A percentile compares a stretch with the other conserved stretches of the same genome.
These are phyloP conservation scores for Rhipidura dahli DNA, from an alignment of 2,113 vertebrate genomes.

Conservation along the genomic window DNA sequence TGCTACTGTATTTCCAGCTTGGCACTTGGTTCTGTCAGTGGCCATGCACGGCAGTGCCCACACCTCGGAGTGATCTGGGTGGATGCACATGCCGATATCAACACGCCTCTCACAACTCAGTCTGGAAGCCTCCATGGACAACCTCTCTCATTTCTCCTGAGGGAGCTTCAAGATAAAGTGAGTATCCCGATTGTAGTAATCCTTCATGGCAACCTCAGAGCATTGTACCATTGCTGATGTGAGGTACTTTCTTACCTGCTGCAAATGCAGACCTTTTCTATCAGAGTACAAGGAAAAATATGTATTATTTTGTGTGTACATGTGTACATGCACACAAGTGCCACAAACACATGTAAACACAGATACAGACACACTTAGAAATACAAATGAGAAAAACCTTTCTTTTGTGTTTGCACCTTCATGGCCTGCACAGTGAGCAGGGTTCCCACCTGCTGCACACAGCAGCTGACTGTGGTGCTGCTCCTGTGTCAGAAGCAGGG, in stretches of 20 bases:
- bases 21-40: slow-evolving; percentile 89
- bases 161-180: slow-evolving; percentile 94
- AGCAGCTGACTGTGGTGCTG: neutral
- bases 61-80: slow-evolving; percentile 95
- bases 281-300: neutral
- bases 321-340: no score
- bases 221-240: neutral
- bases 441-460: neutral
- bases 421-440: neutral
- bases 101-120: slow-evolving; percentile 89
- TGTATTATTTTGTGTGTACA: fast-evolving
- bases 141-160: slow-evolving; percentile 91
- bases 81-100: slow-evolving; percentile 93
- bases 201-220: neutral
- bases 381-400: neutral
- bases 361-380: neutral
- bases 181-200: neutral
- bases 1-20: slow-evolving; percentile 76
- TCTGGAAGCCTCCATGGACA: slow-evolving; percentile 95
- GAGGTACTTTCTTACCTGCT: neutral
- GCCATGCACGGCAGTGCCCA: slow-evolving; percentile 87
- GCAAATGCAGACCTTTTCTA: neutral
- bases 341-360: neutral
- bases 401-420: neutral
- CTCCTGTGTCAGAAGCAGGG: fast-evolving